Evolutionary conservation across 2,888 invertebrate genomes (phyloP).

Genomic region (Ophion ventricosus): DNA sequence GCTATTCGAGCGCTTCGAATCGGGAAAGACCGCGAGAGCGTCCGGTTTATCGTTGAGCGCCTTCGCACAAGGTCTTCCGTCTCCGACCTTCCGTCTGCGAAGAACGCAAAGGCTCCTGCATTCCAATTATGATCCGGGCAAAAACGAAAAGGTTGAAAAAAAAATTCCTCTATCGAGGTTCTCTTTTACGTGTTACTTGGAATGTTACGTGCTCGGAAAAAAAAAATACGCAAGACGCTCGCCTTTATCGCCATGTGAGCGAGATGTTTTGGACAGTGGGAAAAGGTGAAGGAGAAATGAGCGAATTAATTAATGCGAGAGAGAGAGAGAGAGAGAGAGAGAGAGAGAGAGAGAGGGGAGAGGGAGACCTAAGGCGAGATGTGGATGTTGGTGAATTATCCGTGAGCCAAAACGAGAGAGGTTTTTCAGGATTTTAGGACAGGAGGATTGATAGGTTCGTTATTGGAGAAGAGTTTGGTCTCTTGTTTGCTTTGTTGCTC

Average conservation of each 20-base stretch:
- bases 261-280: not conserved
- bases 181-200: not conserved
- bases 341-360: too few relatives aligned
- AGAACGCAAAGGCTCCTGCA: slow-evolving; percentile 6
- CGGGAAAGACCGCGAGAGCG: slow-evolving; percentile 10
- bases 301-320: not conserved
- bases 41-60: slow-evolving; percentile 36
- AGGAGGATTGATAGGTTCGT: not conserved
- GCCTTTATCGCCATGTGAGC: not conserved
- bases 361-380: not conserved
- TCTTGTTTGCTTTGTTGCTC: too few relatives aligned
- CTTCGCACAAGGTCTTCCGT: slow-evolving; percentile 19
- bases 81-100: slow-evolving; percentile 45
- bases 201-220: not conserved
- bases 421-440: not conserved
- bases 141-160: not conserved
- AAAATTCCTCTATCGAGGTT: not conserved
- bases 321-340: too few relatives aligned
- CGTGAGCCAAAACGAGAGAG: not conserved
- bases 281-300: not conserved
- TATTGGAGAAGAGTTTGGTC: not conserved
- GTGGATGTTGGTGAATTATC: not conserved
- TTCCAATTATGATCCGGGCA: not conserved
- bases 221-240: not conserved
- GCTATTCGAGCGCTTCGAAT: not conserved